Conservation (phyloP, 37 sponge, comb jelly and placozoan species). For the Haliclona indistincta region DNA sequence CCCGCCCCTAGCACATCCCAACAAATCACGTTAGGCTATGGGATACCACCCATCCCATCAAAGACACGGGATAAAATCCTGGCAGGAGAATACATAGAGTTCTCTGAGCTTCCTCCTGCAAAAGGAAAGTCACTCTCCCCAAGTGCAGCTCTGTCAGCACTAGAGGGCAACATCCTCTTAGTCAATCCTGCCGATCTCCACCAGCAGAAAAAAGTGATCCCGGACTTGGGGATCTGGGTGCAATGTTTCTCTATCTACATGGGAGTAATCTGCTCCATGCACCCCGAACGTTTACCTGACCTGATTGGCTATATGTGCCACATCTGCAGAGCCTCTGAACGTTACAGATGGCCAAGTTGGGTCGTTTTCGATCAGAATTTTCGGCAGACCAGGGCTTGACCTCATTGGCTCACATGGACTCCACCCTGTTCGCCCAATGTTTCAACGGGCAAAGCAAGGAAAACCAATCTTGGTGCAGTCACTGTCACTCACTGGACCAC, state of each 20-base stretch:
- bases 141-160: neutral
- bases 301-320: neutral
- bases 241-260: neutral
- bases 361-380: slow-evolving; percentile 4
- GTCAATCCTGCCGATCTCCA: neutral
- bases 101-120: slow-evolving; percentile 5
- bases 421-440: too few relatives aligned
- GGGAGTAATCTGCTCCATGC: neutral
- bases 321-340: neutral
- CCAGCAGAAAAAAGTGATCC: neutral
- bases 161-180: neutral
- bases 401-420: too few relatives aligned
- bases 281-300: neutral
- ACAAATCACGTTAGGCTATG: too few relatives aligned
- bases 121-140: neutral
- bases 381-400: too few relatives aligned
- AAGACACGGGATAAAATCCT: neutral
- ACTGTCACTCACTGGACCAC: too few relatives aligned
- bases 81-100: neutral
- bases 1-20: too few relatives aligned
- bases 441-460: too few relatives aligned
- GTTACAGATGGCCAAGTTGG: slow-evolving; percentile 4
- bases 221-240: neutral
- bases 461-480: too few relatives aligned
- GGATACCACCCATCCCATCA: neutral